Evolutionary conservation across 2,888 invertebrate species (phyloP), one percentile per base, ranked within the genome.

Genomic region (Ectropis crepuscularia): DNA sequence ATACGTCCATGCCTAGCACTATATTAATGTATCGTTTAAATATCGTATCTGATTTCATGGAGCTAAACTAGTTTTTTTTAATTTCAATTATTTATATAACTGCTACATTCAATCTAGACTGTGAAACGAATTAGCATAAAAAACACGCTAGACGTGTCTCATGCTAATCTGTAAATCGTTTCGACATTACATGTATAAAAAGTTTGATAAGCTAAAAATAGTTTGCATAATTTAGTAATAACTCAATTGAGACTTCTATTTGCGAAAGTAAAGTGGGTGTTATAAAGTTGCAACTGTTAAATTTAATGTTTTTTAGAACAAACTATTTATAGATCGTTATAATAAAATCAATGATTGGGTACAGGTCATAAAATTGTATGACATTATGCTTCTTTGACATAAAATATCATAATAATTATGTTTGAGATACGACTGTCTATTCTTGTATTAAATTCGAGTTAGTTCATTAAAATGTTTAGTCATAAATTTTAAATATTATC

Each of bases 341-440:
- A 28, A 8, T 50, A 12, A 12, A 50, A 12, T 37, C 49, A 28
- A 37, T 37, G 36, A 36, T 48, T 48, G 8, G 37, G 37, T 49
- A 36, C 6, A 12, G 37, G 12, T 50, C 12, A n/a, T 39, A 50
- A 50, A 50, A 39, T 12, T 50, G 11, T 39, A 50, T 50, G 49
- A 38, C 7, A 38, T 49, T 11, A 49, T 49, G 38, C 38, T 49
- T 49, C 6, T 11, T 28, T 28, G 16, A 28, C 16, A 2, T 49
- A n/a, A n/a, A n/a, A n/a, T n/a, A n/a, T 12, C 45, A n/a, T 12
- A 46, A 16, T 28, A 10, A 36, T 36, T 37, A 0, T 28, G 4
- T 10, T 5, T n/a, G 5, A 48, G 16, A 4, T 8, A 28, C 36
- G 28, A 5, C 9, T 41, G 10, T 8, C 8, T 48, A 36, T 48